Evolutionary conservation across 1,140 invertebrate genomes (phyloP).

Genomic region (Anastrepha ludens): DNA sequence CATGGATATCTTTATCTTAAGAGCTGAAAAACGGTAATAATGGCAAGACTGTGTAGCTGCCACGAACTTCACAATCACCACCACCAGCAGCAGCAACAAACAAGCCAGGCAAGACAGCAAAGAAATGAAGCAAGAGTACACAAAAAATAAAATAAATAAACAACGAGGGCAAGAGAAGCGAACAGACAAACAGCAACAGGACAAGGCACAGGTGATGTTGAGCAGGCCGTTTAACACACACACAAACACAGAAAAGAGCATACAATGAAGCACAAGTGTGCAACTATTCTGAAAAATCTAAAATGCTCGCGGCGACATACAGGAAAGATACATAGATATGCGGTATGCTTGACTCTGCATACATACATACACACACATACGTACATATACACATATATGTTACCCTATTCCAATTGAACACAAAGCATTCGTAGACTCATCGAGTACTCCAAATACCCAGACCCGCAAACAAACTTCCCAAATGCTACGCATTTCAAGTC

Average conservation of each 20-base stretch:
- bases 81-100: background rate
- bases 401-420: background rate
- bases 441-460: background rate
- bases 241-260: background rate
- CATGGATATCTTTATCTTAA: slow-evolving; percentile 47
- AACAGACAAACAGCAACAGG: background rate
- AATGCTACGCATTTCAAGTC: background rate
- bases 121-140: background rate
- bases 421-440: background rate
- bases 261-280: slow-evolving; percentile 33
- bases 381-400: background rate
- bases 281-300: background rate
- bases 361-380: too few species aligned
- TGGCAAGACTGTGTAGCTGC: background rate
- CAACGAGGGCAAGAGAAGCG: background rate
- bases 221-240: background rate
- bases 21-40: slow-evolving; percentile 29
- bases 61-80: background rate
- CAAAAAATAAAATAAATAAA: background rate
- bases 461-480: too few species aligned
- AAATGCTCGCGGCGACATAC: background rate
- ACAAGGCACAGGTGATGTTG: slow-evolving; percentile 15
- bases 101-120: background rate
- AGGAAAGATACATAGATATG: background rate
- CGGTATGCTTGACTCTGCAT: too few species aligned